A percentile compares a stretch with the other conserved stretches of the same genome.
phyloP scores from a whole-genome alignment of 2,113 vertebrate genomes.

The Elgaria multicarinata region DNA sequence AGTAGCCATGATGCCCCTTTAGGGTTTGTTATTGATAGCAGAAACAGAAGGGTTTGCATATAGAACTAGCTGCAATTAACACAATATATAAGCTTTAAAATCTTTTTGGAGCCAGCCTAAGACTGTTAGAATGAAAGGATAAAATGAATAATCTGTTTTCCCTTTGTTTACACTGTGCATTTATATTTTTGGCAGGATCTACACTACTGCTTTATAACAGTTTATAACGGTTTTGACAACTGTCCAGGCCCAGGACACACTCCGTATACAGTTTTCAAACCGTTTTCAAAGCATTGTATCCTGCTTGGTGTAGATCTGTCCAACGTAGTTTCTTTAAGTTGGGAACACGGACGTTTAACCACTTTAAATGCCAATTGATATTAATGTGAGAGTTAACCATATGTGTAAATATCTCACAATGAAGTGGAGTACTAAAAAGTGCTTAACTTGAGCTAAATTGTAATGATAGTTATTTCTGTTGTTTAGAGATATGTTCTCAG shows the following conservation, averaged over 20 bases:
- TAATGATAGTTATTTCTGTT: neutral
- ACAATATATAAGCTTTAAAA: neutral
- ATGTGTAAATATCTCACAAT: neutral
- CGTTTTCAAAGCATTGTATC: no score
- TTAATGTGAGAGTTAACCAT: neutral
- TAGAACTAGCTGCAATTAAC: neutral
- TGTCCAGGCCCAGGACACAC: no score
- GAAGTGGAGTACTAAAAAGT: neutral
- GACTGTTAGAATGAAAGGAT: neutral
- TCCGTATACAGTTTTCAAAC: no score
- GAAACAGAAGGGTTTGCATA: neutral
- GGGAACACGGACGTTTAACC: neutral
- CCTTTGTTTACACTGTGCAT: neutral
- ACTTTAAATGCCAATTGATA: neutral
- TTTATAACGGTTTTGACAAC: no score
- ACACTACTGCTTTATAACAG: no score
- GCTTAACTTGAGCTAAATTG: neutral
- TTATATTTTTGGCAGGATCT: neutral
- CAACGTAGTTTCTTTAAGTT: neutral
- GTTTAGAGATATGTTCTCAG: neutral
- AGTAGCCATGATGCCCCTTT: constrained; percentile 2
- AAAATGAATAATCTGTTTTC: neutral
- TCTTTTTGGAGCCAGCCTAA: neutral
- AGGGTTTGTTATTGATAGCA: constrained; percentile 20
- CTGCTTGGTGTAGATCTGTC: no score